Evolutionary conservation across 1,140 invertebrate species (phyloP).

Genomic region (Pseudomyrmex dendroicus): DNA sequence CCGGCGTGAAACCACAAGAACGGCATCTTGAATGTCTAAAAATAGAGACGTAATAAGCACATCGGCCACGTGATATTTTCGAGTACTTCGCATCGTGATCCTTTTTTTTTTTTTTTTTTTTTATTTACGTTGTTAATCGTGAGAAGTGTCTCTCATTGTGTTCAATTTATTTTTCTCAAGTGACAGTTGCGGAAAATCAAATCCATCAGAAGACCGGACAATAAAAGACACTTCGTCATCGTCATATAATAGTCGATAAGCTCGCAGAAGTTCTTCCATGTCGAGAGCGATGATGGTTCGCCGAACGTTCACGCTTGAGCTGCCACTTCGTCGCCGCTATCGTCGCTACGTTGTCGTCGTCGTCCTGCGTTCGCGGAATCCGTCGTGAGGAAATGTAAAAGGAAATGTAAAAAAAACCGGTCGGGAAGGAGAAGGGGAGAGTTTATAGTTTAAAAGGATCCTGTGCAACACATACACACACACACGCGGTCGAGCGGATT

Average conservation of each 20-base stretch:
- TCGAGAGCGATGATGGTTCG: not conserved
- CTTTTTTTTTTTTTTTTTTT: too few species aligned
- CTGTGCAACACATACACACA: not conserved
- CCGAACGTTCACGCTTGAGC: constrained; percentile 42
- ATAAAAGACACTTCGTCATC: constrained; percentile 22
- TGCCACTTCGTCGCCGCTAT: constrained; percentile 49
- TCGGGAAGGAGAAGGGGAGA: constrained; percentile 1
- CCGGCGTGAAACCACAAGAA: not conserved
- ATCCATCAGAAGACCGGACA: too few species aligned
- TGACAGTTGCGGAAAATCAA: too few species aligned
- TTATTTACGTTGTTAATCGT: too few species aligned
- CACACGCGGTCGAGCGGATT: constrained; percentile 26
- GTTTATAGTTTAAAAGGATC: constrained; percentile 50
- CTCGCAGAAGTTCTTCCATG: not conserved
- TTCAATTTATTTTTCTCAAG: too few species aligned
- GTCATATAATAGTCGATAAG: not conserved
- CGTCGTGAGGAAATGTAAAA: constrained; percentile 39
- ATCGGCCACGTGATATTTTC: not conserved
- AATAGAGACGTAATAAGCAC: constrained; percentile 9
- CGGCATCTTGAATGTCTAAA: constrained; percentile 14
- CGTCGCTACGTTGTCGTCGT: not conserved
- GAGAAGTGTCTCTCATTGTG: too few species aligned
- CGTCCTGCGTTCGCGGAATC: constrained; percentile 35
- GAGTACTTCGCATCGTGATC: too few species aligned
- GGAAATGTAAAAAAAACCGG: constrained; percentile 57